Evolutionary conservation across 1,140 invertebrate genomes (phyloP), one percentile per base, ranked within the genome.

Genomic region (Helicorthomorpha holstii): DNA sequence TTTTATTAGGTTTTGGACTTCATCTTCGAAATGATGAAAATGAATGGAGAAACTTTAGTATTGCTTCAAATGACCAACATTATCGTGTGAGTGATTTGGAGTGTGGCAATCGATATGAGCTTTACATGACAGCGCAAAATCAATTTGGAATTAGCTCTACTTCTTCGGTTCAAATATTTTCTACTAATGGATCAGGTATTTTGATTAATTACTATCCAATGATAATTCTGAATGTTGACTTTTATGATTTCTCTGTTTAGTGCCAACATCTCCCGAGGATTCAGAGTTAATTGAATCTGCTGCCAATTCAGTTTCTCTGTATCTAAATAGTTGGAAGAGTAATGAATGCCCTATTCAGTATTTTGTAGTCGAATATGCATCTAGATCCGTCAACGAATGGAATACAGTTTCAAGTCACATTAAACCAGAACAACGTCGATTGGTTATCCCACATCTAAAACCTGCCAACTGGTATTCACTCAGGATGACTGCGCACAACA

Each of bases 11-110:
- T 16, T 89, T 89, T 64, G 89, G 85, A n/a, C 77, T 92, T 55
- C 83, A 89, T 63, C 91, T 88, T 70, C 91, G 91, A 66, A 84
- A 82, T 24, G 89, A 91, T 69, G 91, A 88, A 61, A 86, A 86
- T 24, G 86, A 92, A 61, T 90, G 85, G 86, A 84, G 89, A 48
- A 60, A 57, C 29, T 52, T 58, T 7, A 54, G 61, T 24, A 61
- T 85, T 38, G 75, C 78, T 27, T 75, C 79, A 0, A 79, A 79
- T 50, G 69, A 75, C 27, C 76, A 73, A n/a, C 23, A 86, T 49
- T 86, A 88, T 66, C 86, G 81, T 27, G 70, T 93, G 49, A 85
- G 91, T 62, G 84, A 82, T 62, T 64, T 92, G 24, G 81, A 83
- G 65, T 93, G 89, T 66, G 91, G 83, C 63, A 91, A 85, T 51